Evolutionary conservation across 2,797 vertebrate genomes (phyloP), one percentile per base, ranked within the genome.

Genomic region (Coreius guichenoti): DNA sequence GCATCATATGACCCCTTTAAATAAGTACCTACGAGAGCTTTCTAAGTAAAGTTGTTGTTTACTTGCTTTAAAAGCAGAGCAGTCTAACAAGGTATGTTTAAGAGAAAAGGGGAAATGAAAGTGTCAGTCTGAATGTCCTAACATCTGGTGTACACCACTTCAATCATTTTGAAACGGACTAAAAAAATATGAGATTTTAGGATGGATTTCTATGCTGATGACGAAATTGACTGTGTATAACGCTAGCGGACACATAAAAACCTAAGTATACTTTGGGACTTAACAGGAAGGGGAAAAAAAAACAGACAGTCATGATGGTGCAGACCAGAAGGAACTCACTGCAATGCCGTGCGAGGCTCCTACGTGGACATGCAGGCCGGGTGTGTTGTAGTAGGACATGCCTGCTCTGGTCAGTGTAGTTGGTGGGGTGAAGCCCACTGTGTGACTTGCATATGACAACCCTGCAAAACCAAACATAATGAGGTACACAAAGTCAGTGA

Each of bases 371-470:
- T 97, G 96, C 91, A 97, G 95, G 87, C 96, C 96, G 2, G 96
- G 95, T 54, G 95, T 94, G 90, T 96, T 96, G 93, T 96, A 96
- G 80, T 96, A 96, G 87, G 96, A 96, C 95, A 96, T 95, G 92
- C 96, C 96, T 39, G 96, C 96, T 94, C 96, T 94, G 73, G 96
- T 96, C 93, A 97, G 90, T 49, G 96, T 96, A 63, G 96, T 91
- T 45, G 96, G 96, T 29, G 96, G 96, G 8, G 96, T 97, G 91
- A 97, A 97, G 87, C 96, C 96, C 93, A 97, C 96, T 9, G 95
- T 96, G 91, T 97, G 96, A 92, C 95, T 96, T 89, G 95, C 95
- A 90, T 96, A 96, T 8, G 96, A 96, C 12, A 97, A 93, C 89
- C 96, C 96, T 97, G 90, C n/a, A 83, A 45, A 51, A 83, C n/a